Conservation (phyloP, 2,113 vertebrate genomes). For the Toxotes chatareus region DNA sequence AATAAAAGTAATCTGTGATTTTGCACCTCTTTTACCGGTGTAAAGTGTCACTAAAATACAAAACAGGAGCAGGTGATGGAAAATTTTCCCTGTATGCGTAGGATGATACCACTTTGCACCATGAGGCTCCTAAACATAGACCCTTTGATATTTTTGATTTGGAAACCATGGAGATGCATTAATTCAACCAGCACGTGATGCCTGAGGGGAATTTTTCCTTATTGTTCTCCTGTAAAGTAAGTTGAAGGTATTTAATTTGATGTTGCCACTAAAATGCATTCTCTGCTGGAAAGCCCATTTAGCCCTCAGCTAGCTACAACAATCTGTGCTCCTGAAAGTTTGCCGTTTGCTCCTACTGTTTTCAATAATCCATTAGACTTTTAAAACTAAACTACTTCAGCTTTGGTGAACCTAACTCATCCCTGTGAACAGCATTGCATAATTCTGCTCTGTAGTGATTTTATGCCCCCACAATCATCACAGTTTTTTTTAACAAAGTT, state of each 20-base stretch:
- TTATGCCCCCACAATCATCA: too few species aligned
- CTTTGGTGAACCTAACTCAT: background rate
- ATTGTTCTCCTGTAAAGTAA: background rate
- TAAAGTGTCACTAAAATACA: background rate
- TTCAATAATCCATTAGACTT: conserved; percentile 3
- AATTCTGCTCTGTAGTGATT: background rate
- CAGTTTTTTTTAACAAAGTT: too few species aligned
- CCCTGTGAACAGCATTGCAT: conserved; percentile 3
- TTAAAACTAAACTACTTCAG: background rate
- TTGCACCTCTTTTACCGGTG: background rate
- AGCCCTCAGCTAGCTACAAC: background rate
- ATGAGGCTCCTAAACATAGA: background rate
- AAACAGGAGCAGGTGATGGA: too few species aligned
- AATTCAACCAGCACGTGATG: background rate
- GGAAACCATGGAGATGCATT: background rate
- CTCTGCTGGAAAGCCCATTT: conserved; percentile 27
- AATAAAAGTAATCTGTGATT: conserved; percentile 25
- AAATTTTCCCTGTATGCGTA: background rate
- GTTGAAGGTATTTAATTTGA: conserved; percentile 10
- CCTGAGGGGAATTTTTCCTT: background rate
- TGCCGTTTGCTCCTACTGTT: background rate
- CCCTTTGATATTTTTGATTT: background rate
- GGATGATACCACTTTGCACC: background rate
- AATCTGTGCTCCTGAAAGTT: background rate
- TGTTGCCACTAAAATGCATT: background rate